Evolutionary conservation across 2,888 invertebrate species (phyloP).

Genomic region (Nemotelus pantherinus): DNA sequence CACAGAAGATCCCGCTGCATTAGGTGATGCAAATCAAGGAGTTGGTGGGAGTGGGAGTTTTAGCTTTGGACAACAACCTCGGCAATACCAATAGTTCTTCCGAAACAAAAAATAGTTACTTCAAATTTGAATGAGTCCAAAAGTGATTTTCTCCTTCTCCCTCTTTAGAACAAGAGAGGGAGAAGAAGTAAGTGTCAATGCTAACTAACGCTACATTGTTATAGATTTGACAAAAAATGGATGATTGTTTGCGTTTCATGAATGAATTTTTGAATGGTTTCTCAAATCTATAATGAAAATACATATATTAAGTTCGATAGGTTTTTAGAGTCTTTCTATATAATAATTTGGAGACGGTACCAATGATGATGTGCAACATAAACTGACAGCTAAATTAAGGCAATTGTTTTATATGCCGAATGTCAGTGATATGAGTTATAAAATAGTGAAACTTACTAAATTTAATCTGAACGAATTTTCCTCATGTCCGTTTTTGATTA

Average conservation of each 20-base stretch:
- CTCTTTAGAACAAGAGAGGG: slow-evolving; percentile 21
- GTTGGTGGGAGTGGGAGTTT: slow-evolving; percentile 51
- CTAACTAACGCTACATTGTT: neutral
- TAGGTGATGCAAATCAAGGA: slow-evolving; percentile 68
- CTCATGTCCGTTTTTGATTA: slow-evolving; percentile 36
- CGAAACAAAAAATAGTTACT: slow-evolving; percentile 16
- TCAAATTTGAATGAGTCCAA: slow-evolving; percentile 17
- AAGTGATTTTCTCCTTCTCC: slow-evolving; percentile 34
- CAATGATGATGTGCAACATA: neutral
- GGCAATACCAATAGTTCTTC: slow-evolving; percentile 59
- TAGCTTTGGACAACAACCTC: slow-evolving; percentile 58
- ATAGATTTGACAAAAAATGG: slow-evolving; percentile 25
- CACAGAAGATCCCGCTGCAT: slow-evolving; percentile 79
- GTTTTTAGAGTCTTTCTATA: slow-evolving; percentile 17
- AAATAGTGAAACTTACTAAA: slow-evolving; percentile 3
- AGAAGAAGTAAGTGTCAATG: slow-evolving; percentile 23
- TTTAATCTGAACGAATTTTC: slow-evolving; percentile 39
- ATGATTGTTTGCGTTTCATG: slow-evolving; percentile 26
- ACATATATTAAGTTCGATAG: slow-evolving; percentile 30
- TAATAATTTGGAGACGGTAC: neutral
- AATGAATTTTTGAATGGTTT: slow-evolving; percentile 22
- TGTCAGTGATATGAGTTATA: neutral
- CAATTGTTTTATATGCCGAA: slow-evolving; percentile 29
- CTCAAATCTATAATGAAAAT: slow-evolving; percentile 20
- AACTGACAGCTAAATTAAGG: neutral